Base-by-base conservation (phyloP, 2,797 vertebrate genomes). In the Columba guinea region DNA sequence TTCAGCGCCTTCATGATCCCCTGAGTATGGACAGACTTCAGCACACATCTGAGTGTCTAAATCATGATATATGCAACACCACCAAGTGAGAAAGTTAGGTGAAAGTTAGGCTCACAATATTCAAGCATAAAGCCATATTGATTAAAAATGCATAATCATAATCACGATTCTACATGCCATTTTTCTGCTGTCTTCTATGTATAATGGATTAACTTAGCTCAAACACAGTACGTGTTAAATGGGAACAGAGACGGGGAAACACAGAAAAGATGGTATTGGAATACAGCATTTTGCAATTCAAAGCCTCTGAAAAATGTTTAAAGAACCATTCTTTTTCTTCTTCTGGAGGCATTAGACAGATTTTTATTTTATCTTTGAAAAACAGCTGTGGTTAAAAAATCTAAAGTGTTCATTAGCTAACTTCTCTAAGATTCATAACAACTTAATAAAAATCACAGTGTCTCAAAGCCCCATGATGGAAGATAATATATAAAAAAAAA, bases 121-220 rank as follows among this genome's bases (percentile, higher is more conserved):
- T 73, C 7, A 89, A 87, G 23, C 63, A 87, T 32, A 84, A 90
- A 71, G 30, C 11, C 60, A 24, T 76, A 78, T 23, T 71, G 18
- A 65, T 52, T 81, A 84, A 84, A 94, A 24, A 75, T n/a, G 51
- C 27, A 68, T 18, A 68, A 32, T 51, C 48, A 51, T 49, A 82
- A 71, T 71, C 1, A 55, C 23, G 17, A 76, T 34, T 90, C 83
- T 74, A 85, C 35, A 39, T n/a, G 56, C 3, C 4, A 21, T 39
- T 77, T 91, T 76, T 75, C 78, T 94, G 59, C 70, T 59, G 44
- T 16, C 9, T 87, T 87, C 48, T 89, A 13, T 80, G 93, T 60
- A 82, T 65, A 84, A 84, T 81, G 63, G 62, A 94, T 76, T 68
- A 86, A 92, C 32, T 82, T 68, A 87, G 85, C 69, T 87, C 56